Conservation (phyloP, 2,888 invertebrate genomes). For the Lithosia quadra region DNA sequence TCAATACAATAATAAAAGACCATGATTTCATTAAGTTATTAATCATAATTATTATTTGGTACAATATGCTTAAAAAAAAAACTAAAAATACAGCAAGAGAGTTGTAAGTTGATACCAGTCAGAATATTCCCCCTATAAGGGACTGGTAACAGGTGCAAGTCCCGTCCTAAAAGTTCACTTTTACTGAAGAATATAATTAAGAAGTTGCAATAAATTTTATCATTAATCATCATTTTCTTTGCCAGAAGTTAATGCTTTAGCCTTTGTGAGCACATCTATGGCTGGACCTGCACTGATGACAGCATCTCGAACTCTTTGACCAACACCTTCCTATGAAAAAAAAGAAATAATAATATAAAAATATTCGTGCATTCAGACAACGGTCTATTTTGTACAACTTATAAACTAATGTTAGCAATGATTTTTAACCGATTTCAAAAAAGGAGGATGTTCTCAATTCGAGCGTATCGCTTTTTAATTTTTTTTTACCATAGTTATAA, state of each 20-base stretch:
- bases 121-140: no score
- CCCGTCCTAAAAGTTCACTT: no score
- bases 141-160: no score
- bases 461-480: no score
- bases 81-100: background rate
- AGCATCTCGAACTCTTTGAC: slow-evolving; percentile 57
- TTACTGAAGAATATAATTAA: background rate
- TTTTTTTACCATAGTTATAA: no score
- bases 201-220: background rate
- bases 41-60: background rate
- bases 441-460: no score
- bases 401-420: no score
- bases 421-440: no score
- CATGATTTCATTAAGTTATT: background rate
- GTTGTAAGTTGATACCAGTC: background rate
- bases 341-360: no score
- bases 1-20: background rate
- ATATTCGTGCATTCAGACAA: background rate
- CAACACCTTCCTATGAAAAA: slow-evolving; percentile 56
- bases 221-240: slow-evolving; percentile 19
- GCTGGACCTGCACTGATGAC: slow-evolving; percentile 58
- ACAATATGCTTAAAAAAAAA: no score
- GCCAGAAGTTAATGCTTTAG: slow-evolving; percentile 33
- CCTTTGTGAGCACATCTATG: slow-evolving; percentile 48
- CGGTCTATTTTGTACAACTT: no score